Percentiles rank a stretch among this genome's conserved stretches.
Evolutionary conservation across 2,888 invertebrate species (phyloP).

Genomic region (Leucophora obtusa): DNA sequence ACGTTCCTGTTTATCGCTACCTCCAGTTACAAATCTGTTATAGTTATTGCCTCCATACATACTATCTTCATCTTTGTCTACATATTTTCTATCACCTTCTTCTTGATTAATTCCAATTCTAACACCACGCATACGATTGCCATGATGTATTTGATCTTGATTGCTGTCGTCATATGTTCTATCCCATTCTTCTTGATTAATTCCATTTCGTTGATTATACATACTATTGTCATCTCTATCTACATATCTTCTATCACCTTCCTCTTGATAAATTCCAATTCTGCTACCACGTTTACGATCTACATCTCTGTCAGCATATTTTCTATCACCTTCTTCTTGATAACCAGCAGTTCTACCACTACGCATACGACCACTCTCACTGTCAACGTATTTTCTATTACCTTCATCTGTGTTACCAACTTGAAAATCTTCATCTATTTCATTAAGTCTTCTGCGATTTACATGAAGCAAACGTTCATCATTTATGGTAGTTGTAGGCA

Average conservation of each 20-base stretch:
- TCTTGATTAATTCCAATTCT: background rate
- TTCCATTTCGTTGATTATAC: background rate
- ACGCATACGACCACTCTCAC: slow-evolving; percentile 18
- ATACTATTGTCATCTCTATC: background rate
- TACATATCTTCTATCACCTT: slow-evolving; percentile 4
- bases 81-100: background rate
- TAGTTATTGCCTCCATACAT: background rate
- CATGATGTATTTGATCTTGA: too few relatives aligned
- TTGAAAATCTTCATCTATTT: slow-evolving; percentile 49
- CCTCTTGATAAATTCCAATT: background rate
- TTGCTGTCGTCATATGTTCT: background rate
- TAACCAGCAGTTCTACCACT: slow-evolving; percentile 43
- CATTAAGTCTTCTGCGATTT: slow-evolving; percentile 66
- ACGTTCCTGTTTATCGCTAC: background rate
- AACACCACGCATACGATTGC: background rate
- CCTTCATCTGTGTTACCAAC: slow-evolving; percentile 61
- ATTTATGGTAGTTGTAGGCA: slow-evolving; percentile 63
- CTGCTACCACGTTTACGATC: background rate
- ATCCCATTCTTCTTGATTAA: background rate
- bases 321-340: background rate
- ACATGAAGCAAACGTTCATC: slow-evolving; percentile 68
- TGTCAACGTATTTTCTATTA: slow-evolving; percentile 23
- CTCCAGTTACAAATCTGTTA: background rate
- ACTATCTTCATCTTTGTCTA: background rate
- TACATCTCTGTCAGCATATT: background rate